Base-by-base conservation (phyloP, 2,888 invertebrate species). In the Penaeus monodon region DNA sequence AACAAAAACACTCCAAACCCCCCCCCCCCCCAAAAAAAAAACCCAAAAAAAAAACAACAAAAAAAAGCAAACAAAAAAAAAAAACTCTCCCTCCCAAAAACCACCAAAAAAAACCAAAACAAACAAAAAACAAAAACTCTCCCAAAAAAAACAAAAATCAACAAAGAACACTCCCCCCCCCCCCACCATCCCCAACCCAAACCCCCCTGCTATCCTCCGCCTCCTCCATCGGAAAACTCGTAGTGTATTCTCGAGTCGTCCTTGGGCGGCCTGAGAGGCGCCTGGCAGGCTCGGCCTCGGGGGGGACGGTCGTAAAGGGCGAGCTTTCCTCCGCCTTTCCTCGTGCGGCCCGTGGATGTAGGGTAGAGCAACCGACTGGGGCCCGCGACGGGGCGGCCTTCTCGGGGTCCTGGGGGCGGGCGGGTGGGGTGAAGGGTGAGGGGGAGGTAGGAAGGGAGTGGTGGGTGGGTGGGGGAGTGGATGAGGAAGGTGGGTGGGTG, bases 401-500 rank as follows among this genome's bases (percentile, higher is more conserved):
- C 77, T 68, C 44, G 66, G 79, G 20, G 88, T 74, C 70, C 81
- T 17, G 81, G 64, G 74, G 77, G 29, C 17, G 44, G 33, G 83
- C 89, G 85, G 90, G 91, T 74, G 88, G 91, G 91, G 66, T 20
- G 29, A 73, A n/a, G n/a, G 29, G 8, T 7, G 29, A 8, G 6
- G 22, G 90, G 90, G 49, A 88, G 90, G 20, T 90, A 88, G 7
- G 89, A 91, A 10, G 90, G 90, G 38, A 90, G 90, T 90, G 93
- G 24, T 88, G 89, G 88, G 90, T 57, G 79, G 88, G 84, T 22
- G 63, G 17, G 77, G 88, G 65, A 86, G 68, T 33, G 77, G 83
- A 85, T n/a, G 81, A 86, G 57, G 20, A 14, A 20, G 14, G 57
- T 17, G 17, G 17, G 57, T 17, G 57, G 17, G 1, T 17, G 57